Base-by-base conservation (phyloP, 2,888 invertebrate genomes). In the Ichneumon xanthorius region DNA sequence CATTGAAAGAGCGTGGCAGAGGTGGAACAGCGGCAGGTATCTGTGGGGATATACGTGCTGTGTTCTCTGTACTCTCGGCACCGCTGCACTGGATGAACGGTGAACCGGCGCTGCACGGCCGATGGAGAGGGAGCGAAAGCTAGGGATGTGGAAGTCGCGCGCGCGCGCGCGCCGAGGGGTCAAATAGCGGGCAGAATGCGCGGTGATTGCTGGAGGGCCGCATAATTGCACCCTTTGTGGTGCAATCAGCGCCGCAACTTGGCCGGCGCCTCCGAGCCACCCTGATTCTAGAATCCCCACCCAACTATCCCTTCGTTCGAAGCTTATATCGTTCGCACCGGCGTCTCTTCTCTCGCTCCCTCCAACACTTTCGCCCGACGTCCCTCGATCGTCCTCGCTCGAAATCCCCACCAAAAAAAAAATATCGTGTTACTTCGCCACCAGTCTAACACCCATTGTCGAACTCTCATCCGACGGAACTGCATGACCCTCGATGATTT, bases 211-310 rank as follows among this genome's bases (percentile, higher is more conserved):
- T 93, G 92, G 92, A 94, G 94, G 93, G 93, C 93, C 93, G 93
- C 93, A 93, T 94, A 94, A 94, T 93, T 94, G 94, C 93, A 93
- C 93, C 93, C 94, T 94, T 94, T 94, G 94, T 94, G 93, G 93
- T 93, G 94, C 93, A 94, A 94, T 94, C 94, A 93, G 92, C 92
- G 92, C 92, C 93, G 91, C 93, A 93, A 93, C 93, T 93, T 92
- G 92, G 88, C 90, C 89, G 91, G 90, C 91, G 91, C 90, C 91
- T 90, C 87, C 58, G 68, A 79, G 75, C 82, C 45, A 75, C 87
- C 82, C 71, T 78, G 82, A 70, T 77, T 71, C 77, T 61, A 53
- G 16, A 55, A 72, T 76, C 58, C 58, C 65, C 53, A 40, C 67
- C 58, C 55, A 3, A 45, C 37, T 26, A 30, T 53, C 58, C 53